Base-by-base conservation (phyloP, 2,113 vertebrate genomes). In the Tragelaphus buxtoni region DNA sequence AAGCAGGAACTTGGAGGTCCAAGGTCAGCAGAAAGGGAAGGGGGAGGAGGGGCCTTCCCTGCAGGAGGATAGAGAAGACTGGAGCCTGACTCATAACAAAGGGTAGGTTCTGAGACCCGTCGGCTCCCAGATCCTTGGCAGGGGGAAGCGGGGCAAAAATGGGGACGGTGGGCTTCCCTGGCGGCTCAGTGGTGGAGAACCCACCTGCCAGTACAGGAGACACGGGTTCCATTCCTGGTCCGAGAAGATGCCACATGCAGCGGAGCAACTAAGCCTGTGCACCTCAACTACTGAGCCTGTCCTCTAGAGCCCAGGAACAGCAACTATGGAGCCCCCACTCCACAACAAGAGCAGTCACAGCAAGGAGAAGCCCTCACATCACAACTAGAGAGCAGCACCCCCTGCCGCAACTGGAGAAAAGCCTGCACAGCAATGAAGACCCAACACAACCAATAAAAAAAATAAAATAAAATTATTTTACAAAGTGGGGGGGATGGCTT, bases 1-100 rank as follows among this genome's bases (percentile, higher is more conserved):
- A 24, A 47, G 9, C 28, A 20, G 77, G 69, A n/a, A 24, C 14
- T 22, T 9, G 58, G 20, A 45, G 92, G 35, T 24, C 24, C 20
- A 7, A 17, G 16, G 5, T 32, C 16, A 1, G 8, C 45, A n/a
- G 63, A 3, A 0, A 6, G 39, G 11, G 22, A 47, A 81, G 13
- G 13, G 16, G 42, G 3, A 26, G 14, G 55, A 14, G 49, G 3
- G 7, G 7, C 24, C 7, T 39, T 28, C 26, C 42, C 3, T 6
- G 1, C 3, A 47, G 10, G 20, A 28, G 17, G 4, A 28, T 6
- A 0, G 30, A 0, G 18, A 49, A 45, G n/a, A 32, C 28, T 39
- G 32, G 4, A 30, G 49, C n/a, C 11, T 3, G 16, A 42, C 35
- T 8, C 7, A 11, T 7, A 3, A 32, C 1, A n/a, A 51, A 49